Evolutionary conservation across 92 coral and sea anemone species (phyloP).

Genomic region (Heteractis magnifica): DNA sequence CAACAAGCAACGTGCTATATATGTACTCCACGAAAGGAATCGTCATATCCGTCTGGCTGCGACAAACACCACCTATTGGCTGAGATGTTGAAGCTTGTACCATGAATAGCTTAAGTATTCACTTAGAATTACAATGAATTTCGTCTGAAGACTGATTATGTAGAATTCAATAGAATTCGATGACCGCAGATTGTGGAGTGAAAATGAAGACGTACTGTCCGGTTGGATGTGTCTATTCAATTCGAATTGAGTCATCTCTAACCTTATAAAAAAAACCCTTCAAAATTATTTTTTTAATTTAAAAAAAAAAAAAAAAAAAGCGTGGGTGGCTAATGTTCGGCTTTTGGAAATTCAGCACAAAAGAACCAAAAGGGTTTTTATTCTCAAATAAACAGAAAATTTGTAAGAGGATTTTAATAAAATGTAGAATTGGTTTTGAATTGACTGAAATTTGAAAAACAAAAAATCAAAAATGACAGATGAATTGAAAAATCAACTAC

Average conservation of each 20-base stretch:
- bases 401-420: too few species aligned
- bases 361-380: too few species aligned
- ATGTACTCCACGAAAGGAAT: not conserved
- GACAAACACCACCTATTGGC: not conserved
- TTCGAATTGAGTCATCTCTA: not conserved
- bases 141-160: not conserved
- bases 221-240: not conserved
- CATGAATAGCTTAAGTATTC: not conserved
- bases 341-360: too few species aligned
- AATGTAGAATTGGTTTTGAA: too few species aligned
- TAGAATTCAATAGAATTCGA: not conserved
- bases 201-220: not conserved
- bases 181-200: not conserved
- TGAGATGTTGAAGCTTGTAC: not conserved
- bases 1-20: not conserved
- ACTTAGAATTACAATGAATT: not conserved
- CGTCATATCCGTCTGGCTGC: not conserved
- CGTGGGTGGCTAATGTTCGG: too few species aligned
- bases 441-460: too few species aligned
- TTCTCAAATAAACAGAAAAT: too few species aligned
- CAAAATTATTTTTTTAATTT: too few species aligned
- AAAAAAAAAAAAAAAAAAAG: too few species aligned
- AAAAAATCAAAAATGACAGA: too few species aligned
- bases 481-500: too few species aligned
- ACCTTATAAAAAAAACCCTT: not conserved